These are phyloP conservation scores for Choloepus hoffmanni DNA, from an alignment of 2,113 vertebrate species.

Conservation along the genomic window DNA sequence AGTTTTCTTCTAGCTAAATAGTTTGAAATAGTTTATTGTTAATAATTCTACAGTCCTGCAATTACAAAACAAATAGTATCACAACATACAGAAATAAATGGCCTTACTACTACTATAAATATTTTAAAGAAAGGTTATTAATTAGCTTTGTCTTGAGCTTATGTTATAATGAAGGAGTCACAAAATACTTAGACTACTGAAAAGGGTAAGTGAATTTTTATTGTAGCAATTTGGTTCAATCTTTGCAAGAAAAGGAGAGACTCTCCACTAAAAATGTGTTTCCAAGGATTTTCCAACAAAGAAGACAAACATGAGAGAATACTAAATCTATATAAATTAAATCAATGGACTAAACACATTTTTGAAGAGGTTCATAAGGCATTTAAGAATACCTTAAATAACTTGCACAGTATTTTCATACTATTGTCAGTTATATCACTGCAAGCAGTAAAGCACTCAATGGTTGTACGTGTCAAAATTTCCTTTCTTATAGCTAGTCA, in stretches of 20 bases:
- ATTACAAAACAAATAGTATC: conserved; percentile 67
- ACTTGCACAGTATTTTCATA: background rate
- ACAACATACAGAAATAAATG: conserved; percentile 56
- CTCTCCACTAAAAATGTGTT: background rate
- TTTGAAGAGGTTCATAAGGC: background rate
- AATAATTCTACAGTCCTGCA: conserved; percentile 58
- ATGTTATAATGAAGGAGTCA: conserved; percentile 17
- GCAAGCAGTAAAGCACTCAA: conserved; percentile 32
- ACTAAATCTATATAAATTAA: conserved; percentile 23
- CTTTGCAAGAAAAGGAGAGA: conserved; percentile 33
- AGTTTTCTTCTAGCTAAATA: conserved; percentile 56
- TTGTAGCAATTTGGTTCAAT: conserved; percentile 38
- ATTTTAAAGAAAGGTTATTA: conserved; percentile 40
- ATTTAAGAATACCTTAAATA: conserved; percentile 49
- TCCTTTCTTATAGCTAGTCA: background rate
- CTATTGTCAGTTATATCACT: background rate
- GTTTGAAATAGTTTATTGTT: conserved; percentile 71
- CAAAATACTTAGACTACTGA: conserved; percentile 57
- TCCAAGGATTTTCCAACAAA: conserved; percentile 23
- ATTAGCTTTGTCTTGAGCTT: conserved; percentile 54
- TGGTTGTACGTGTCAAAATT: background rate
- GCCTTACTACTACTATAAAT: conserved; percentile 49
- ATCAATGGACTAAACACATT: conserved; percentile 31
- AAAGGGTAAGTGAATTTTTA: conserved; percentile 66
- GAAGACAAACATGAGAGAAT: background rate